Evolutionary conservation across 2,797 vertebrate species (phyloP).

Genomic region (Syngnathus rostellatus): DNA sequence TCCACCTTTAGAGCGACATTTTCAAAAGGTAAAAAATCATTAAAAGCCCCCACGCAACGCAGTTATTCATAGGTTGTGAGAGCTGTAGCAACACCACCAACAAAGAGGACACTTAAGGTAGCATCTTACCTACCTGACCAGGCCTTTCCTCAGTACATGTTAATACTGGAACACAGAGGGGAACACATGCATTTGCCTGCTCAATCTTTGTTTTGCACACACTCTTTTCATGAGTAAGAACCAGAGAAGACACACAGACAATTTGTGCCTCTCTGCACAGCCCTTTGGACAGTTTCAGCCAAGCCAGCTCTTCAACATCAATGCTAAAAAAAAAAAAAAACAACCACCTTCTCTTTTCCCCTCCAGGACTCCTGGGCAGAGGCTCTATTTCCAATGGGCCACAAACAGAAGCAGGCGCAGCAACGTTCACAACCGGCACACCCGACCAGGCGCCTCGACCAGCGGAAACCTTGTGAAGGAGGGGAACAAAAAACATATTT

Average conservation of each 20-base stretch:
- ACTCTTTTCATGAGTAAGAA: not conserved
- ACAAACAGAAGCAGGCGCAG: conserved; percentile 59
- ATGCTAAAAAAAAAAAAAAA: not conserved
- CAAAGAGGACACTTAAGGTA: conserved; percentile 22
- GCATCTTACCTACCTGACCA: conserved; percentile 65
- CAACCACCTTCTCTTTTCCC: conserved; percentile 82
- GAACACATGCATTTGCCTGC: conserved; percentile 16
- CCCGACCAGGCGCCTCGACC: conserved; percentile 60
- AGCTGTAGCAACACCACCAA: conserved; percentile 14
- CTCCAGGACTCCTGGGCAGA: conserved; percentile 78
- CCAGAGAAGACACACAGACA: not conserved
- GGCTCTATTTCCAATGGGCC: conserved; percentile 80
- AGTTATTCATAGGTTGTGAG: conserved; percentile 52
- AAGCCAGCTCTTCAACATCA: not conserved
- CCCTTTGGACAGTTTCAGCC: not conserved
- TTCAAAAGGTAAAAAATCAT: conserved; percentile 39
- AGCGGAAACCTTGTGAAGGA: conserved; percentile 60
- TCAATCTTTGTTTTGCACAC: not conserved
- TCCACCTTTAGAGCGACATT: conserved; percentile 15
- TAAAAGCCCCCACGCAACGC: conserved; percentile 22
- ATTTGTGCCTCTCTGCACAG: not conserved
- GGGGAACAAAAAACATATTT: not conserved
- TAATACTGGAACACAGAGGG: conserved; percentile 70
- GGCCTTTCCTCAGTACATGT: conserved; percentile 63
- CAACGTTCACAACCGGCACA: conserved; percentile 61